These are phyloP conservation scores for Bombus confusus DNA, from an alignment of 1,140 invertebrate species.

Conservation along the genomic window DNA sequence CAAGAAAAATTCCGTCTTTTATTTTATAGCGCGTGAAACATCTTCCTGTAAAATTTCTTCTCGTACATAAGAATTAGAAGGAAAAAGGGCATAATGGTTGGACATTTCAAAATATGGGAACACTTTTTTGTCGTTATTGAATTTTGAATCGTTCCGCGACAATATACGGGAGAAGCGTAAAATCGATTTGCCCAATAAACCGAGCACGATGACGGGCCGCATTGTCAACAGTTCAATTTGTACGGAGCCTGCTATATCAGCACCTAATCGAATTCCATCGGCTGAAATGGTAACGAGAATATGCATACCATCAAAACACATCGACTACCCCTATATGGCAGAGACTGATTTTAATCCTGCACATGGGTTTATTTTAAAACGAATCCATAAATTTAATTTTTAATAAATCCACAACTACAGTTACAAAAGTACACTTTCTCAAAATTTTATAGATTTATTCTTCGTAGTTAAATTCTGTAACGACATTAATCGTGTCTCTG, in stretches of 20 bases:
- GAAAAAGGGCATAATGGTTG: background rate
- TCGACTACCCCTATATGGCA: background rate
- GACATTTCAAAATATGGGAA: background rate
- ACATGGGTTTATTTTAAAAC: no score
- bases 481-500: no score
- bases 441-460: background rate
- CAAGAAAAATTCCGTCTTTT: background rate
- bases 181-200: slow-evolving; percentile 45
- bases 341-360: no score
- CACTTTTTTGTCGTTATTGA: background rate
- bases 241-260: slow-evolving; percentile 33
- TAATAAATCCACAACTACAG: background rate
- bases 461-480: no score
- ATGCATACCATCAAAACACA: background rate
- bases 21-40: background rate
- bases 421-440: background rate
- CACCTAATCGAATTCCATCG: slow-evolving; percentile 41
- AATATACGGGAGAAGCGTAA: slow-evolving; percentile 11
- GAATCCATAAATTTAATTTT: background rate
- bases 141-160: slow-evolving; percentile 8
- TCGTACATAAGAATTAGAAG: background rate
- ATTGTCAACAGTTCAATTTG: slow-evolving; percentile 52
- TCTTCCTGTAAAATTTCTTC: no score
- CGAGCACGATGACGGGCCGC: slow-evolving; percentile 24
- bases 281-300: slow-evolving; percentile 37